A percentile compares a stretch with the other conserved stretches of the same genome.
Conservation (phyloP, 2,797 vertebrate species). For the Enteromius unitaeniatus region DNA sequence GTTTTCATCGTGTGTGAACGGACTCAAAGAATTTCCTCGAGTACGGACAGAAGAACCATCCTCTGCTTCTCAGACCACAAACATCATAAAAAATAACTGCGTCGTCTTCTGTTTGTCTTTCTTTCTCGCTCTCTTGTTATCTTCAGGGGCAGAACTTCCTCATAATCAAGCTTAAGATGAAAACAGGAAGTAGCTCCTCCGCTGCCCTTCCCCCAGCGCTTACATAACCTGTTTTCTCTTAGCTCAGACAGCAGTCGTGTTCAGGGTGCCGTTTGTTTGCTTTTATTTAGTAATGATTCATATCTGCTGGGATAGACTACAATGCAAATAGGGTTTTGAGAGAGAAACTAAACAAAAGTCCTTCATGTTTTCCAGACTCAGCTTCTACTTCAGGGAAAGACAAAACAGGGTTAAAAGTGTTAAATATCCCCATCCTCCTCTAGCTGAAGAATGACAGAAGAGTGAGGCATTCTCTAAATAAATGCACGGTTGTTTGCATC, state of each 20-base stretch:
- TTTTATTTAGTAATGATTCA: not conserved
- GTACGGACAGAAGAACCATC: not conserved
- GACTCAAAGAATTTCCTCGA: not conserved
- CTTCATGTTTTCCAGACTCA: not conserved
- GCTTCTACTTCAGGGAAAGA: no score
- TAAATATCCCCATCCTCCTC: not conserved
- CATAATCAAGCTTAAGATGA: not conserved
- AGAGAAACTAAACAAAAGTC: not conserved
- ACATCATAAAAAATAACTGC: not conserved
- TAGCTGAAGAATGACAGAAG: not conserved
- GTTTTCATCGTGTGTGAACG: no score
- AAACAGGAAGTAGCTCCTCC: conserved; percentile 24
- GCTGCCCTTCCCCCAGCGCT: not conserved
- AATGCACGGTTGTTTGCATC: not conserved
- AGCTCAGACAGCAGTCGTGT: not conserved
- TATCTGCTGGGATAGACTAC: not conserved
- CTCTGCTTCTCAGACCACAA: not conserved
- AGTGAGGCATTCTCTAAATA: no score
- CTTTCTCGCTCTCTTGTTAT: not conserved
- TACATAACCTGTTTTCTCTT: conserved; percentile 11
- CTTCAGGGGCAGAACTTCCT: not conserved
- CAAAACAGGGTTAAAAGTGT: no score
- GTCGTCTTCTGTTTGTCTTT: not conserved
- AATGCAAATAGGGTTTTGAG: no score
- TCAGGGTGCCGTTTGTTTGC: not conserved